Percentiles rank a stretch among this genome's conserved stretches.
Evolutionary conservation across 2,797 vertebrate genomes (phyloP).

Genomic region (Trachops cirrhosus): DNA sequence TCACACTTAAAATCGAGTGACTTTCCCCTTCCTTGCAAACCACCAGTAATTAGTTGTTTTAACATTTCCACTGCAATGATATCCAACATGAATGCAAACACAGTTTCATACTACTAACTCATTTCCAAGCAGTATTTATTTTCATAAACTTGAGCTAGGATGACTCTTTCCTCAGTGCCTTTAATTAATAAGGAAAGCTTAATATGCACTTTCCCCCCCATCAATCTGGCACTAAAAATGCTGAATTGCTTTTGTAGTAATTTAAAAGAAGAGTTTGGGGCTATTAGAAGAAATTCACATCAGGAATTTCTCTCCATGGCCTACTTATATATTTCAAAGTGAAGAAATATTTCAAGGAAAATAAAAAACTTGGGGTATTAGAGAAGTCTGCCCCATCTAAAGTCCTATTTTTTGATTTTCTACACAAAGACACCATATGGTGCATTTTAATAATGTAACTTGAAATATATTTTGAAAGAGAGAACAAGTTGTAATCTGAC

Average conservation of each 20-base stretch:
- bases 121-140: slow-evolving; percentile 73
- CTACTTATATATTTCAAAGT: slow-evolving; percentile 74
- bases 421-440: slow-evolving; percentile 55
- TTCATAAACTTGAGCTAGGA: slow-evolving; percentile 68
- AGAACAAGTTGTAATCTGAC: slow-evolving; percentile 36
- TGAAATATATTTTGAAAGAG: slow-evolving; percentile 62
- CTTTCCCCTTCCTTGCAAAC: not conserved
- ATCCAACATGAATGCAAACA: slow-evolving; percentile 47
- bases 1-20: not conserved
- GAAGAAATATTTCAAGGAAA: slow-evolving; percentile 66
- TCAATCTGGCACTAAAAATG: slow-evolving; percentile 79
- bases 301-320: slow-evolving; percentile 69
- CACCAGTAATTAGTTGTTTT: slow-evolving; percentile 57
- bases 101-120: slow-evolving; percentile 51
- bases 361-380: slow-evolving; percentile 60
- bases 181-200: slow-evolving; percentile 85
- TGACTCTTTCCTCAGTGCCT: slow-evolving; percentile 70
- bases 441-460: slow-evolving; percentile 73
- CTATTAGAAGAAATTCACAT: slow-evolving; percentile 78
- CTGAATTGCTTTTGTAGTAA: slow-evolving; percentile 79
- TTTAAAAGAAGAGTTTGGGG: slow-evolving; percentile 77
- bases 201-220: slow-evolving; percentile 66
- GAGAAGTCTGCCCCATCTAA: slow-evolving; percentile 25
- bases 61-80: slow-evolving; percentile 54
- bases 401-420: slow-evolving; percentile 55